Evolutionary conservation across 2,888 invertebrate species (phyloP).

Genomic region (Tenodera sinensis): DNA sequence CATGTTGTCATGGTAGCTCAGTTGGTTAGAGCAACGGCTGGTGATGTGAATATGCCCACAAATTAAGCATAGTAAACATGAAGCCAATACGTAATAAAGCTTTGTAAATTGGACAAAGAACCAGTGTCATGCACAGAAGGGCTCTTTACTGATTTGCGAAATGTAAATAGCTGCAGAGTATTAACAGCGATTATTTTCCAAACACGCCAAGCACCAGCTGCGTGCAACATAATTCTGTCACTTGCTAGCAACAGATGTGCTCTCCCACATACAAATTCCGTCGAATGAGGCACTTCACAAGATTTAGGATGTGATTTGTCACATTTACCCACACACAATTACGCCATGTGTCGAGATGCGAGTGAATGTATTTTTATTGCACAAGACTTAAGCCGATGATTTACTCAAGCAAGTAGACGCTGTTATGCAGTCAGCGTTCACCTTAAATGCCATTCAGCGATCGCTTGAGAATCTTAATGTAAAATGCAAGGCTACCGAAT

Average conservation of each 20-base stretch:
- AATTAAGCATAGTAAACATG: too few relatives aligned
- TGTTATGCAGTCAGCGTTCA: neutral
- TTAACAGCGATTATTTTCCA: too few relatives aligned
- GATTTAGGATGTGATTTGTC: neutral
- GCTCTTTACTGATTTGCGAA: too few relatives aligned
- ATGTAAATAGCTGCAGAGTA: too few relatives aligned
- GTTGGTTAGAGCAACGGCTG: too few relatives aligned
- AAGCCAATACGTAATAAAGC: too few relatives aligned
- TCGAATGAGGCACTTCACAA: neutral
- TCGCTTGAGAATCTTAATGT: neutral
- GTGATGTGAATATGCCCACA: too few relatives aligned
- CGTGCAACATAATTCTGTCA: neutral
- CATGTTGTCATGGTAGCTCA: too few relatives aligned
- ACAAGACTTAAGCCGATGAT: neutral
- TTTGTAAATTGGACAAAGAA: too few relatives aligned
- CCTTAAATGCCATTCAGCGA: neutral
- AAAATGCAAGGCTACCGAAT: neutral
- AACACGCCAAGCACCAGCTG: too few relatives aligned
- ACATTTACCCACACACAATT: neutral
- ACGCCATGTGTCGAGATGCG: neutral
- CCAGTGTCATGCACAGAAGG: too few relatives aligned
- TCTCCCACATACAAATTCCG: neutral
- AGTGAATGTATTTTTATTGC: neutral
- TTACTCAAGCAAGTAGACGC: neutral
- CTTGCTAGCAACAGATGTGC: neutral